Base-by-base conservation (phyloP, 2,888 invertebrate genomes). In the Abrostola triplasia region DNA sequence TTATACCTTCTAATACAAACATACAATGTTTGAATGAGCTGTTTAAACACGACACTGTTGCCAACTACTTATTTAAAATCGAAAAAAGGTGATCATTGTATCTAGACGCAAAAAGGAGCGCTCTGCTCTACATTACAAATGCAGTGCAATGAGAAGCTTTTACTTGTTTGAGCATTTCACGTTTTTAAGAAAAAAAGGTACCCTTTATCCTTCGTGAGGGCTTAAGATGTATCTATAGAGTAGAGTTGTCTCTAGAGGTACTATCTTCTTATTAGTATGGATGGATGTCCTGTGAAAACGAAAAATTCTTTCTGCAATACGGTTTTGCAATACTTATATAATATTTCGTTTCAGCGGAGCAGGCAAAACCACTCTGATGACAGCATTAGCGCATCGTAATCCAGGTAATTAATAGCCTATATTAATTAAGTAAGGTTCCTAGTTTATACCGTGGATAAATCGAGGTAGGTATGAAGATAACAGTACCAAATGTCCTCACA, bases 301-400 rank as follows among this genome's bases (percentile, higher is more conserved):
- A 24, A 24, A 24, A 24, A 24, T 24, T 4, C 24, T 2, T 24
- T 24, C 4, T 4, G 24, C 24, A 41, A 41, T 5, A n/a, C n/a
- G n/a, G 11, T 41, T 41, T 24, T 9, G 6, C 13, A 44, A 12
- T 48, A 38, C 56, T 47, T 40, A 9, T 2, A 12, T 44, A 47
- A 52, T 36, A 64, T 82, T 63, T 81, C 81, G 76, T 95, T 95
- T 58, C 89, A 97, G 97, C 90, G 98, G 98, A 11, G 97, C 98
- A 11, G 98, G 98, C 0, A 98, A 98, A 93, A 98, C 97, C 67
- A 98, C 98, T 0, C 90, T 98, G 54, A 97, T 98, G 97, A 96
- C 97, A 58, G 97, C 97, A 24, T 90, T 99, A 66, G 98, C 98
- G 11, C 96, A 97, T 86, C 95, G 98, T 85, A 96, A 95, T 81